Evolutionary conservation across 1,140 invertebrate genomes (phyloP), one percentile per base, ranked within the genome.

Genomic region (Polyergus mexicanus): DNA sequence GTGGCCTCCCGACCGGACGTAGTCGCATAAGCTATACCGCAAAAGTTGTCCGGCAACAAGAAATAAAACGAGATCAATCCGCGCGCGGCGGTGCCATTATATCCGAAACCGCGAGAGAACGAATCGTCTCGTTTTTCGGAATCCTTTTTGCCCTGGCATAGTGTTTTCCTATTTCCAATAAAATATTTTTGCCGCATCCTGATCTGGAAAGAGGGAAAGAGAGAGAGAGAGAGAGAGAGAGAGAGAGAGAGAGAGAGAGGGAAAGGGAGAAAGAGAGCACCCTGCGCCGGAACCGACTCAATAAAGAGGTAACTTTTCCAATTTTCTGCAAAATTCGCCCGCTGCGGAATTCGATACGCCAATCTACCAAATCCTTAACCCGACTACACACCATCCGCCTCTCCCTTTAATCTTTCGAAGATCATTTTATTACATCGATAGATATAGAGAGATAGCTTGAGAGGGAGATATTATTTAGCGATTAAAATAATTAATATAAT

Each of bases 271-370:
- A 38, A 7, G 35, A 38, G 38, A n/a, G 8, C 32, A 3, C 19
- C 32, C 6, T 13, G n/a, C 41, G 16, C 22, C 19, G 58, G 25
- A 38, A 35, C 51, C 28, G 71, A 63, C 44, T 87, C 80, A 74
- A 85, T 88, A 88, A 88, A 66, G 38, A 68, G 60, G 41, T 56
- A 88, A 88, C 87, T 88, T 88, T 88, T 87, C 80, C 86, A 88
- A 87, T 88, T 78, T 88, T 63, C 87, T 74, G 72, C 87, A 78
- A 88, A 51, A 51, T 51, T 77, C 87, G 38, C 44, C 77, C 41
- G 47, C 58, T 74, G 32, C 22, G 66, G 65, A 87, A 87, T 87
- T 88, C 87, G 66, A 85, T 78, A 77, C 38, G 72, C 22, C 51
- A 88, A 66, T 66, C 44, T 56, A 44, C 47, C 38, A 54, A 62